Evolutionary conservation across 2,797 vertebrate genomes (phyloP), one percentile per base, ranked within the genome.

Genomic region (Oceanodroma leucorhoa): DNA sequence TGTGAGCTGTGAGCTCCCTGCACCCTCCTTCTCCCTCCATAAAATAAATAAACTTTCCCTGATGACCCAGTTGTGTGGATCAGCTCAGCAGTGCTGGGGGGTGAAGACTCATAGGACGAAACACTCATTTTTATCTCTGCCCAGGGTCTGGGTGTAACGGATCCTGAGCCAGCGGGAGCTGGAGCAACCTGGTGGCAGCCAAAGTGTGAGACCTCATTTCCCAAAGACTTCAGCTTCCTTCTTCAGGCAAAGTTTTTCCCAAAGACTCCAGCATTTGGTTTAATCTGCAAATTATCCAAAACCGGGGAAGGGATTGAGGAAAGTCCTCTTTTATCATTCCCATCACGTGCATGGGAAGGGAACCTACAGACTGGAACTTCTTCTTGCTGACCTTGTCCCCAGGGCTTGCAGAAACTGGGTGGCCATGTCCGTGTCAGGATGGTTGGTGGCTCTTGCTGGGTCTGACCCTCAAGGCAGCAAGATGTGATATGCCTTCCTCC

Each of bases 401-500:
- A 1, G n/a, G 55, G 34, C 43, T 77, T 8, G 30, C 41, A 48
- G 70, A 10, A 21, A 1, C 4, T 0, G 5, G 16, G 34, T 36
- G 65, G 7, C 58, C 2, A 0, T 14, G 30, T 1, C 9, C 8
- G 0, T 21, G 13, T 21, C 32, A 6, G 57, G 14, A 6, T 62
- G 50, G 38, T 21, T n/a, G 70, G 30, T 32, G 14, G 38, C 17
- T 60, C 8, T 61, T 22, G 64, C 50, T 9, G 48, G 30, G 7
- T 6, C 62, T 36, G 22, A 9, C 50, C 73, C 48, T 3, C 5
- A 2, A 14, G 65, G 61, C 61, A 58, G 67, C 24, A 41, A 76
- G 72, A 29, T 23, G 40, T 41, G 64, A 55, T 43, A 24, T 24
- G 5, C 34, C 21, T 76, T 48, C 58, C 34, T 38, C 48, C 80